Evolutionary conservation across 30 jellyfish, hydroid and myxozoan genomes (phyloP).

Genomic region (Aurelia sp.): DNA sequence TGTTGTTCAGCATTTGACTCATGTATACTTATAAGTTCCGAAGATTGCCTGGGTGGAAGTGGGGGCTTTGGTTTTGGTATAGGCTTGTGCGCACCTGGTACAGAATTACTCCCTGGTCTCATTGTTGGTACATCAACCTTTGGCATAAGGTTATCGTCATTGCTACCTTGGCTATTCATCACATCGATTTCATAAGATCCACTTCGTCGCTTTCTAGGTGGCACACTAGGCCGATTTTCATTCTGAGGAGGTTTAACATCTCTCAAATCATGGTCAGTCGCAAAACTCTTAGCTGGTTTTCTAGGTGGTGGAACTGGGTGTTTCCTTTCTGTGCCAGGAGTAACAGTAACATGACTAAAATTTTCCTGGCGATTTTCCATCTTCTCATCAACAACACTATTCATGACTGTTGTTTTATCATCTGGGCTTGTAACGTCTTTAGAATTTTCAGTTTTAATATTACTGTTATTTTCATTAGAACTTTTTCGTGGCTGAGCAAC

Average conservation of each 20-base stretch:
- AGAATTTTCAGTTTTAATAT: background rate
- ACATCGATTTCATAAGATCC: background rate
- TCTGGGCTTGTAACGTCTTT: background rate
- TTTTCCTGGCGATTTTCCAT: background rate
- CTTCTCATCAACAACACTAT: background rate
- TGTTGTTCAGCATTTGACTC: background rate
- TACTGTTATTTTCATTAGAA: background rate
- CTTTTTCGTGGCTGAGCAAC: background rate
- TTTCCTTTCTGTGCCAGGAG: background rate
- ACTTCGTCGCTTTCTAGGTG: conserved; percentile 21
- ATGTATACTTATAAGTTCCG: background rate
- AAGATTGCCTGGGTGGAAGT: conserved; percentile 63
- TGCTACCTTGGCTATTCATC: background rate
- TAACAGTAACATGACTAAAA: background rate
- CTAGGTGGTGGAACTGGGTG: conserved; percentile 33
- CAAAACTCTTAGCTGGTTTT: background rate
- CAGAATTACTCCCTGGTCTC: background rate
- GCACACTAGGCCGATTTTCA: conserved; percentile 13
- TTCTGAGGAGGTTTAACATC: background rate
- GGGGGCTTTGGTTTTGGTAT: conserved; percentile 58
- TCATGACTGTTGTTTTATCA: background rate
- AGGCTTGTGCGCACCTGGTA: conserved; percentile 42
- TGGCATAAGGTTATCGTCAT: too few species aligned
- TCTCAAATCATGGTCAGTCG: background rate
- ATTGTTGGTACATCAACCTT: background rate